Evolutionary conservation across 2,888 invertebrate species (phyloP), one percentile per base, ranked within the genome.

Genomic region (Apantesis nais): DNA sequence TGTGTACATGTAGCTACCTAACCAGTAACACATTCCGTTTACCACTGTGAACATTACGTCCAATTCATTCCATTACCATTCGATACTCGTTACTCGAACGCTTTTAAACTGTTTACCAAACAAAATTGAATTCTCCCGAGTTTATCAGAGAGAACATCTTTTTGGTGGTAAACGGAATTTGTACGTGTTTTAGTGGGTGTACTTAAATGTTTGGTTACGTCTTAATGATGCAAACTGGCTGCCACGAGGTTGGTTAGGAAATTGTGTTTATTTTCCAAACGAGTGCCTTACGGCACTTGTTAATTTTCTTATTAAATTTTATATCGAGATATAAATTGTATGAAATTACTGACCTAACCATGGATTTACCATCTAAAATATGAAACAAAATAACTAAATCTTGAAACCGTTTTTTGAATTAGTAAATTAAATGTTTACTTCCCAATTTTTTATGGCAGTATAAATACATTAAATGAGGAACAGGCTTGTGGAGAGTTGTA

Each of bases 41-140:
- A 67, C 78, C 74, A 72, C 64, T 70, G 72, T 68, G 84, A 88
- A 86, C 86, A 89, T 89, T 88, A 89, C 84, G 86, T 85, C 83
- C 87, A 86, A 90, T 90, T 89, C 87, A 86, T 87, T 86, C 86
- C 84, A 88, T 89, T 88, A 86, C 86, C 89, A 89, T 89, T 87
- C 86, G 85, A 88, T 87, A 86, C 88, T 88, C 86, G 86, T 87
- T 87, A 88, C 81, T 78, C 82, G 83, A 80, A 83, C 84, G 83
- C 80, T 84, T 84, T 83, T 85, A 86, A 87, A 86, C 83, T 88
- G 89, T 89, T 89, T 87, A 87, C 84, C 78, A 80, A 75, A 69
- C 79, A 82, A 86, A 87, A 87, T 87, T 85, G 84, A 84, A 86
- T 87, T 83, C 79, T 11, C 73, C 70, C 71, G 75, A 83, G 80